Percentiles rank a stretch among this genome's conserved stretches.
Conservation (phyloP, 1,140 invertebrate species). For the Zaprionus camerounensis region DNA sequence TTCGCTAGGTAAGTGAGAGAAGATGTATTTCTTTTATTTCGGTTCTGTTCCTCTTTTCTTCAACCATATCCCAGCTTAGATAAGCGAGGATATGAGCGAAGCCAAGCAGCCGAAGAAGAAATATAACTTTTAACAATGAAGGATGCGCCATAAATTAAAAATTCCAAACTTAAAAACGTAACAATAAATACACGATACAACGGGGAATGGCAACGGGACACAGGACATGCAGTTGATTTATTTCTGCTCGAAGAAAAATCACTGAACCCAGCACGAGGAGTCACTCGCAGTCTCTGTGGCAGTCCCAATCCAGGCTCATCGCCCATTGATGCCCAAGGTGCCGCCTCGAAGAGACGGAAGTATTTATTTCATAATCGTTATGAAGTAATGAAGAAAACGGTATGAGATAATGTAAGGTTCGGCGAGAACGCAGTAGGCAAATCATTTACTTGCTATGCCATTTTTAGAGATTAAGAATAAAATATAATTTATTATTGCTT, state of each 20-base stretch:
- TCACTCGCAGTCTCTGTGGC: constrained; percentile 7
- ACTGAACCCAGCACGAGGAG: constrained; percentile 23
- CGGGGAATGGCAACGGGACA: constrained; percentile 39
- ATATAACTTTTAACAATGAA: constrained; percentile 80
- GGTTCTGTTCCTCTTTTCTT: background rate
- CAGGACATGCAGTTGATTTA: constrained; percentile 80
- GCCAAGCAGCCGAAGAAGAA: constrained; percentile 47
- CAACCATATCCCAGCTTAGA: constrained; percentile 36
- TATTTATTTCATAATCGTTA: constrained; percentile 79
- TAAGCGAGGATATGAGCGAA: constrained; percentile 48
- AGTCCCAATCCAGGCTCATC: constrained; percentile 25
- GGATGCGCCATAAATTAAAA: constrained; percentile 80
- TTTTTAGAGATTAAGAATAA: background rate
- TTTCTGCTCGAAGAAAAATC: constrained; percentile 66
- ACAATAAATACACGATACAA: constrained; percentile 72
- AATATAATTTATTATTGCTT: background rate
- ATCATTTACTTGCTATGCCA: constrained; percentile 21
- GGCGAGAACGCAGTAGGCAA: background rate
- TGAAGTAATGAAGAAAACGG: constrained; percentile 62
- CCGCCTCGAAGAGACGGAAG: constrained; percentile 66
- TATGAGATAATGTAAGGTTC: constrained; percentile 20
- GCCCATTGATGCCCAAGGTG: constrained; percentile 25
- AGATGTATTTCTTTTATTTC: constrained; percentile 38
- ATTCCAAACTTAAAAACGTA: constrained; percentile 82
- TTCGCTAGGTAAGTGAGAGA: constrained; percentile 32